Evolutionary conservation across 1,140 invertebrate genomes (phyloP), one percentile per base, ranked within the genome.

Genomic region (Drosophila aff.): DNA sequence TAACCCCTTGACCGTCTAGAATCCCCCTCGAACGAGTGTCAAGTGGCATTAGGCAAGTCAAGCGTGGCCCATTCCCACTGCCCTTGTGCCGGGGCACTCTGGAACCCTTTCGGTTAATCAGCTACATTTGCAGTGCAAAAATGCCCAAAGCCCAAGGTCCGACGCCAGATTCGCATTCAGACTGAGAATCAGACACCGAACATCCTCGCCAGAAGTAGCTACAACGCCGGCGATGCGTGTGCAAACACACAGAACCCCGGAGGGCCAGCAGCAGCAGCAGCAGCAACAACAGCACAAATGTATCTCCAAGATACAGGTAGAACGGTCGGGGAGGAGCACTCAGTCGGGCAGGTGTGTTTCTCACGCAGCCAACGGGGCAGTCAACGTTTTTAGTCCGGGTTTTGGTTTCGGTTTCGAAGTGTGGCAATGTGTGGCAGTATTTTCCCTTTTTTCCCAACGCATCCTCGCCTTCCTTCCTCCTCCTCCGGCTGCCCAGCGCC

Each of bases 321-420:
- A 41, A 4, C 6, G 18, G 28, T n/a, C 9, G 36, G 26, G 41
- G 15, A 26, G 26, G 23, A 16, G 10, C 33, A 40, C 33, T 23
- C 40, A 26, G 5, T 71, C 67, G 59, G 81, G 86, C 87, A 91
- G 87, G 87, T 91, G 82, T 91, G 87, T 91, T 91, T 91, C 87
- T 91, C 87, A 91, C 87, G 87, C 87, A 91, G 76, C 67, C 57
- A 57, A 71, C 58, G 71, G 76, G 67, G 74, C 50, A 74, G 62
- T 33, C 71, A 61, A 63, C 66, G 44, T 59, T 72, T 71, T 49
- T 26, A 71, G 65, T 60, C 46, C 69, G 28, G 53, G 69, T 55
- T 46, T 50, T 72, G 81, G 81, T 79, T 81, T 76, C 81, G 65
- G 59, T 83, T 84, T 65, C 82, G 68, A 86, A 82, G 82, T 85